A percentile compares a stretch with the other conserved stretches of the same genome.
Conservation (phyloP, 1,140 invertebrate species). For the Drosophila chauvacae region DNA sequence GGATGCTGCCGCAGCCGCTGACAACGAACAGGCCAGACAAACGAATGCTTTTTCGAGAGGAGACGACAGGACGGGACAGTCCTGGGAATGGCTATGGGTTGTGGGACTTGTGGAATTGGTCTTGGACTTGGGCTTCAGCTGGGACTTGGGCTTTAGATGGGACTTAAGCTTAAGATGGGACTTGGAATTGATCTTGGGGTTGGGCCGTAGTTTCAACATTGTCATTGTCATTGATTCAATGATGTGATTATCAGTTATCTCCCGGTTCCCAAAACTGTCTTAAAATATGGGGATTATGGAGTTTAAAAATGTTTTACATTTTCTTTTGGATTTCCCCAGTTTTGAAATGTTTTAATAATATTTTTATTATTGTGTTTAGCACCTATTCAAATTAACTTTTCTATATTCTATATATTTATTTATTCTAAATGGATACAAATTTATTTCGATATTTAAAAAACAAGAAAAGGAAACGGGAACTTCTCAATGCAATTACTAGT, state of each 20-base stretch:
- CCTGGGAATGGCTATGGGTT: conserved; percentile 39
- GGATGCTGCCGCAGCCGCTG: conserved; percentile 77
- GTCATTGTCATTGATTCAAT: conserved; percentile 33
- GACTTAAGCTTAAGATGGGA: background rate
- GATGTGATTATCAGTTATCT: conserved; percentile 42
- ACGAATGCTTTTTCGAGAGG: conserved; percentile 69
- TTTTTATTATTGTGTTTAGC: too few relatives aligned
- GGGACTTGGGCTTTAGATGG: background rate
- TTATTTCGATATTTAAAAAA: too few relatives aligned
- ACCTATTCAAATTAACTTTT: too few relatives aligned
- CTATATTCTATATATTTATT: too few relatives aligned
- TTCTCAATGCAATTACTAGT: background rate
- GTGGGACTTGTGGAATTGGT: conserved; percentile 4
- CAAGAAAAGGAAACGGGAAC: background rate
- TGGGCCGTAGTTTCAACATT: conserved; percentile 29
- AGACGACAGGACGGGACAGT: conserved; percentile 42
- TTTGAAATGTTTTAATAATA: too few relatives aligned
- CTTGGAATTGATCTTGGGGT: conserved; percentile 1
- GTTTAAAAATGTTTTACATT: background rate
- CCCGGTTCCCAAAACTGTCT: background rate
- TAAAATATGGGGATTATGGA: background rate
- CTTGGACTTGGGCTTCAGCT: conserved; percentile 1
- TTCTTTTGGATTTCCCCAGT: too few relatives aligned
- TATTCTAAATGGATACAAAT: too few relatives aligned
- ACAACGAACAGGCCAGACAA: conserved; percentile 76